Percentiles rank a stretch among this genome's conserved stretches.
These are phyloP conservation scores for Drosophila pseudoobscura DNA, from an alignment of 1,140 invertebrate genomes.

Conservation along the genomic window DNA sequence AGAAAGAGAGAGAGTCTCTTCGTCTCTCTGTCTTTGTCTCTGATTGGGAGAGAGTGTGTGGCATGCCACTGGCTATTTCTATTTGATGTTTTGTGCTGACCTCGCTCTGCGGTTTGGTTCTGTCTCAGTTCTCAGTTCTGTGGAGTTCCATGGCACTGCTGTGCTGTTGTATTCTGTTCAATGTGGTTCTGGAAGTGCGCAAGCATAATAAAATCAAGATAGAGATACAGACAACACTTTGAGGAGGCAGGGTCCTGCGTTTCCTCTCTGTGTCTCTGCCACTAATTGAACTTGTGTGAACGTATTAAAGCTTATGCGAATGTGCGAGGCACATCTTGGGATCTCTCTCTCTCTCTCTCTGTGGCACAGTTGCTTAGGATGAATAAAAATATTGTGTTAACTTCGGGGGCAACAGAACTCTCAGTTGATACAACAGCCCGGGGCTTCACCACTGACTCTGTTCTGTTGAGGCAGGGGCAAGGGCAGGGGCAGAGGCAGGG, in stretches of 20 bases:
- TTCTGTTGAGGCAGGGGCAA: too few species aligned
- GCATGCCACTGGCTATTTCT: constrained; percentile 55
- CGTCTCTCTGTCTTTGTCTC: neutral
- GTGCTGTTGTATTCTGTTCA: neutral
- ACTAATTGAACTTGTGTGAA: constrained; percentile 80
- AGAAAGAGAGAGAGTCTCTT: neutral
- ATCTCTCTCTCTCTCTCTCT: constrained; percentile 12
- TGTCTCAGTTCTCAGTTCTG: constrained; percentile 3
- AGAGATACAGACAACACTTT: constrained; percentile 33
- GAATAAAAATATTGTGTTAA: constrained; percentile 81
- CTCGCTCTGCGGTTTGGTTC: constrained; percentile 64
- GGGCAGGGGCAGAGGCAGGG: neutral
- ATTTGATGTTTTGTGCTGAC: constrained; percentile 79
- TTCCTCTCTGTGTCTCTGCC: constrained; percentile 23
- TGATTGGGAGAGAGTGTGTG: constrained; percentile 5
- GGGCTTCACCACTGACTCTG: too few species aligned
- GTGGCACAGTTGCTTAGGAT: constrained; percentile 63
- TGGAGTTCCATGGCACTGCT: too few species aligned
- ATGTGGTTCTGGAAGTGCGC: constrained; percentile 55
- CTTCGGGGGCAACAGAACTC: constrained; percentile 55
- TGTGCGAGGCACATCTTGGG: constrained; percentile 28
- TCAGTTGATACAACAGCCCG: constrained; percentile 44
- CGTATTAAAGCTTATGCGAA: constrained; percentile 72
- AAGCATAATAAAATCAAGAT: constrained; percentile 81
- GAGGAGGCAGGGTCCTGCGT: too few species aligned